These are phyloP conservation scores for Alectoris magna DNA, from an alignment of 2,797 vertebrate genomes.

Conservation along the genomic window DNA sequence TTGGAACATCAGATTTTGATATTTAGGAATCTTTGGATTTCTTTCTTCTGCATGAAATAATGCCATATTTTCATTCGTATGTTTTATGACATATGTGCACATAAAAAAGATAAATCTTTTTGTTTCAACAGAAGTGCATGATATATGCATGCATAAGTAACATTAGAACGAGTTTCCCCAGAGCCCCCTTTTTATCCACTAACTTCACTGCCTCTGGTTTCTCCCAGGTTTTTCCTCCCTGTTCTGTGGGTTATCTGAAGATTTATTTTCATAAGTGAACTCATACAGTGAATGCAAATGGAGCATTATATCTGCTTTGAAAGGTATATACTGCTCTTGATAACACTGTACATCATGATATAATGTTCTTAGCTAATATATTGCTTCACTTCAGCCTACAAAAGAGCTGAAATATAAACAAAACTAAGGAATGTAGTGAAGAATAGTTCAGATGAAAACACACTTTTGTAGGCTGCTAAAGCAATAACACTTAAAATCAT, in stretches of 20 bases:
- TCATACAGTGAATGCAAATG: constrained; percentile 57
- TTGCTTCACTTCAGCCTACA: constrained; percentile 24
- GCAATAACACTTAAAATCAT: constrained; percentile 48
- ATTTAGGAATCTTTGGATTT: not conserved
- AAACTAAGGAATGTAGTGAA: not conserved
- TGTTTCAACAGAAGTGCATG: constrained; percentile 41
- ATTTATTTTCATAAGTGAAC: constrained; percentile 60
- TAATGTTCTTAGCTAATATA: constrained; percentile 29
- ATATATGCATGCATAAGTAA: constrained; percentile 27
- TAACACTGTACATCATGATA: constrained; percentile 3
- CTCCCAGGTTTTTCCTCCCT: constrained; percentile 15
- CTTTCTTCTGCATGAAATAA: constrained; percentile 8
- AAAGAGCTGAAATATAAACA: constrained; percentile 58
- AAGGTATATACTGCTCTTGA: constrained; percentile 28
- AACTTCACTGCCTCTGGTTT: constrained; percentile 21
- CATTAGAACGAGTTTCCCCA: constrained; percentile 47
- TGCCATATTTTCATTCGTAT: not conserved
- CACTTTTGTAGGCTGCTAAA: constrained; percentile 18
- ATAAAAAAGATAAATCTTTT: constrained; percentile 35
- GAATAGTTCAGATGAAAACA: constrained; percentile 40
- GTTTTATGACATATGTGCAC: not conserved
- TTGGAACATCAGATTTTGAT: not conserved
- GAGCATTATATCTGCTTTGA: constrained; percentile 59
- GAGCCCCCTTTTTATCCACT: constrained; percentile 8
- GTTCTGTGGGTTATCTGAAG: constrained; percentile 47